A percentile compares a stretch with the other conserved stretches of the same genome.
Evolutionary conservation across 2,888 invertebrate genomes (phyloP).

Genomic region (Erebia aethiops): DNA sequence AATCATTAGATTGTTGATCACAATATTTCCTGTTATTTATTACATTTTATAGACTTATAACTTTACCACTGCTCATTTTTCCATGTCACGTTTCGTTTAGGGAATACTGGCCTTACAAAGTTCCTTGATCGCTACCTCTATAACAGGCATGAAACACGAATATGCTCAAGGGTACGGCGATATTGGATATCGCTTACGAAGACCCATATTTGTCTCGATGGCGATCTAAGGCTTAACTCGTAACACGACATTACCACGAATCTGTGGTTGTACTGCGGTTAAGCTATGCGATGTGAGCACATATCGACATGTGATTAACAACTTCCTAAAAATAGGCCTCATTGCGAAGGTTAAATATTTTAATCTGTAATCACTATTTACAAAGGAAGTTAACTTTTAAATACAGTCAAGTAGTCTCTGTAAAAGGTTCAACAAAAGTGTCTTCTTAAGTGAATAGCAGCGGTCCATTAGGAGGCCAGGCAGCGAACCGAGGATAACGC

Average conservation of each 20-base stretch:
- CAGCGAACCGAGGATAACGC: constrained; percentile 56
- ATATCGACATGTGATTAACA: background rate
- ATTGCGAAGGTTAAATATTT: background rate
- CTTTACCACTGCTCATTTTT: constrained; percentile 19
- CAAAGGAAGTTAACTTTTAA: constrained; percentile 61
- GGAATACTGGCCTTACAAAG: constrained; percentile 32
- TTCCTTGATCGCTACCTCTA: constrained; percentile 41
- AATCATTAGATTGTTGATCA: background rate
- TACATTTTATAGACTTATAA: background rate
- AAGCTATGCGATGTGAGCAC: background rate
- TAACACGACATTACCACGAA: constrained; percentile 11
- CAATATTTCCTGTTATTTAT: background rate
- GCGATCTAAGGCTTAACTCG: constrained; percentile 57
- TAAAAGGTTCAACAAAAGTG: constrained; percentile 62
- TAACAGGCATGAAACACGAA: constrained; percentile 59
- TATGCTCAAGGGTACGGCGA: constrained; percentile 54
- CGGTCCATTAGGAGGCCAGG: constrained; percentile 63
- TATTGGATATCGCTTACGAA: constrained; percentile 73
- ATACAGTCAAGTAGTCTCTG: constrained; percentile 55
- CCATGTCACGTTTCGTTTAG: constrained; percentile 30
- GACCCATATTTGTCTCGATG: constrained; percentile 56
- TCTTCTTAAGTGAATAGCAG: constrained; percentile 63
- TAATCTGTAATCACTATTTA: background rate
- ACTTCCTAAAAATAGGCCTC: background rate
- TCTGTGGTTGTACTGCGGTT: constrained; percentile 4